A percentile compares a stretch with the other conserved stretches of the same genome.
Conservation (phyloP, 2,113 vertebrate species). For the Climacteris rufus region DNA sequence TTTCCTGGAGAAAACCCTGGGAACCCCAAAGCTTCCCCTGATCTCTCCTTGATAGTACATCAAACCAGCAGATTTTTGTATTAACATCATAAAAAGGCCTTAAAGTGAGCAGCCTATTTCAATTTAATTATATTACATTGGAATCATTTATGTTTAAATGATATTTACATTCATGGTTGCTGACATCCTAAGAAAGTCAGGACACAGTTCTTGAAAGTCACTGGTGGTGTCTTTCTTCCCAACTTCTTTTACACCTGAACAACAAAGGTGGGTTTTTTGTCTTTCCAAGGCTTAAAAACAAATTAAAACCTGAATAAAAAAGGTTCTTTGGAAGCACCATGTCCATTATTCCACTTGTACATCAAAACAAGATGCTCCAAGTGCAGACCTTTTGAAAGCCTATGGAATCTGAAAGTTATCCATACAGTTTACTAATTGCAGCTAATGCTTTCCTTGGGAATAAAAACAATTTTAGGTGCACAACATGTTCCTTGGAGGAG, state of each 20-base stretch:
- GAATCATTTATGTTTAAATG: not conserved
- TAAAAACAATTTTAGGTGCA: conserved; percentile 3
- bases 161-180: not conserved
- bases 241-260: not conserved
- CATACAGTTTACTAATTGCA: not conserved
- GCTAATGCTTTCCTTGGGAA: not conserved
- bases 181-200: not conserved
- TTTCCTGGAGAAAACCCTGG: not conserved
- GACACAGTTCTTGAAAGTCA: not conserved
- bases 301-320: not conserved
- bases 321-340: not conserved
- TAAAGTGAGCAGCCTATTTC: too few relatives aligned
- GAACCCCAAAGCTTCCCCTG: not conserved
- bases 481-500: not conserved
- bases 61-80: not conserved
- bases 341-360: not conserved
- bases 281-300: not conserved
- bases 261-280: not conserved
- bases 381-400: not conserved
- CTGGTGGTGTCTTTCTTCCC: not conserved
- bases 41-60: not conserved
- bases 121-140: not conserved
- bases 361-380: not conserved
- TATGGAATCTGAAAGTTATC: not conserved
- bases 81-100: not conserved